Evolutionary conservation across 2,888 invertebrate genomes (phyloP), one percentile per base, ranked within the genome.

Genomic region (Platerodrilus igneus): DNA sequence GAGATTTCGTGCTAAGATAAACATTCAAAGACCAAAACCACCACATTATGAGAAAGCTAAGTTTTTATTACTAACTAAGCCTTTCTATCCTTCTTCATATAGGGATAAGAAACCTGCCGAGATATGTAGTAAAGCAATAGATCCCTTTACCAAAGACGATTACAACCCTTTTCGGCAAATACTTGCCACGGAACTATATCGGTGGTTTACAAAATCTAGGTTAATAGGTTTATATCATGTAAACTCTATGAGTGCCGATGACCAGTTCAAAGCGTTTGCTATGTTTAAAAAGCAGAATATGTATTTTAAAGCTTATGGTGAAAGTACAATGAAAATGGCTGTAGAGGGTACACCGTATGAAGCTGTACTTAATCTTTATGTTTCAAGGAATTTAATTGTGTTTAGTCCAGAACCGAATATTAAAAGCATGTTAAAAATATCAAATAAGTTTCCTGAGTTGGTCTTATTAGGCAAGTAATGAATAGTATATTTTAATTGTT

Each of bases 1-100:
- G 59, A 72, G 88, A 51, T 84, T 76, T 62, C 74, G 83, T 13
- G 80, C 82, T 2, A 85, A 86, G 70, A 83, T 88, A 33, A 88
- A 89, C 58, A 77, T 89, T 23, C 82, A 85, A 62, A 78, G 72
- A 48, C 89, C 89, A 1, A 75, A 74, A 56, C 68, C 76, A 31
- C 81, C 84, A 1, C 84, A 85, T 63, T 86, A 78, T 59, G 76
- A 78, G 49, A 76, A 81, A 48, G 82, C 81, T 10, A 72, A 76
- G 50, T 71, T 83, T 23, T 63, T 83, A 27, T 77, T 77, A 48
- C 67, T 86, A n/a, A 67, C 81, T 0, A 74, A 77, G 56, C 86
- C 87, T 0, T 69, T 70, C 23, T 81, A 75, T 55, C 66, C 73
- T 9, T 60, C 51, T 7, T 70, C 74, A 25, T 72, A 72, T 10